Evolutionary conservation across 2,113 vertebrate genomes (phyloP).

Genomic region (Toxostoma redivivum): DNA sequence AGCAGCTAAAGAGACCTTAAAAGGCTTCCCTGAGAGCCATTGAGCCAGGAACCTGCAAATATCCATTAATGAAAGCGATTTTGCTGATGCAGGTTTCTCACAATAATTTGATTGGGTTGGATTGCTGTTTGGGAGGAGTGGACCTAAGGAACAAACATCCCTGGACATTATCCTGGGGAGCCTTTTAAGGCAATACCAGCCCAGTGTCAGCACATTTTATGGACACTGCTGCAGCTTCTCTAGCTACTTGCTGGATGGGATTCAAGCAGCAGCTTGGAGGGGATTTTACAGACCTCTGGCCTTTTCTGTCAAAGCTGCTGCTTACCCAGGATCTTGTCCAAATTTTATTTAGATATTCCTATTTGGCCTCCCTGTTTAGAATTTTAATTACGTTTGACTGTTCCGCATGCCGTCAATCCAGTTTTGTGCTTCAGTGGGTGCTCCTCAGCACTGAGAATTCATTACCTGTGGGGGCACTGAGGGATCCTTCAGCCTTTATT

Average conservation of each 20-base stretch:
- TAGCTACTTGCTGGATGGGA: neutral
- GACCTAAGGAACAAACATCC: neutral
- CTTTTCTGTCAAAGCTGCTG: neutral
- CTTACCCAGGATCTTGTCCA: neutral
- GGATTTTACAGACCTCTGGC: neutral
- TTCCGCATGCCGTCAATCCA: fast-evolving
- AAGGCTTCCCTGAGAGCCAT: neutral
- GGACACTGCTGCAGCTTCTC: neutral
- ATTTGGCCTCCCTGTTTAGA: neutral
- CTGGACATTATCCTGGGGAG: neutral
- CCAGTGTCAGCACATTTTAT: neutral
- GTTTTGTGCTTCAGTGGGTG: neutral
- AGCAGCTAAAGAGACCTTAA: neutral
- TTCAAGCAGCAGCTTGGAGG: neutral
- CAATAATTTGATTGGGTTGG: neutral
- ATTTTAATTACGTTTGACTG: neutral
- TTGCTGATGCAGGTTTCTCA: neutral
- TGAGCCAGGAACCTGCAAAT: neutral
- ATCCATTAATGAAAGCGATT: neutral
- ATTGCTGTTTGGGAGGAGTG: neutral
- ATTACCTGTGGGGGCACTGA: neutral
- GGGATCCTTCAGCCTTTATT: neutral
- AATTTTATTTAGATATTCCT: neutral
- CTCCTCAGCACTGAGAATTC: neutral
- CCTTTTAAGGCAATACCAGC: neutral